These are phyloP conservation scores for Cynodonichthys magdalenae DNA, from an alignment of 2,797 vertebrate genomes.

Conservation along the genomic window DNA sequence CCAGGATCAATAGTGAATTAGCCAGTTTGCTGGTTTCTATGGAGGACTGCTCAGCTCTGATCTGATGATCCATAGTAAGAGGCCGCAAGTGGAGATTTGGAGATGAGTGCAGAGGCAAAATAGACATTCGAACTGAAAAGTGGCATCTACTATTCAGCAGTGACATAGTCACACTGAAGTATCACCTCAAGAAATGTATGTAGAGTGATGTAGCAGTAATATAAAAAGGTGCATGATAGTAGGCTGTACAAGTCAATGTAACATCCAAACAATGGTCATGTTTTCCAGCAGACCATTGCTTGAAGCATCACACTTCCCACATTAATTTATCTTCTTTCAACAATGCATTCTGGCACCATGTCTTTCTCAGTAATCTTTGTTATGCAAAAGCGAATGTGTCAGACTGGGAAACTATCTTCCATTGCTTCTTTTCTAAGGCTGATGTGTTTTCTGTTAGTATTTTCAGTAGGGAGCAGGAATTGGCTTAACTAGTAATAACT, in stretches of 20 bases:
- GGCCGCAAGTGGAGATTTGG: conserved; percentile 56
- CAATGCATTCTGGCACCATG: too few relatives aligned
- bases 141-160: conserved; percentile 11
- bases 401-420: too few relatives aligned
- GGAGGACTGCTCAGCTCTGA: conserved; percentile 67
- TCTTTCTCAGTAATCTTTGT: too few relatives aligned
- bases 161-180: background rate
- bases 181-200: background rate
- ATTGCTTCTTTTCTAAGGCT: too few relatives aligned
- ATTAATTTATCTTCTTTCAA: too few relatives aligned
- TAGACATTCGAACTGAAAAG: conserved; percentile 32
- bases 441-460: too few relatives aligned
- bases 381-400: too few relatives aligned
- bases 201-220: background rate
- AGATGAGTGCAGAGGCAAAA: conserved; percentile 39
- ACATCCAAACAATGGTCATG: background rate
- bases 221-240: background rate
- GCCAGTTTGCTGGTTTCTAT: conserved; percentile 77
- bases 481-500: too few relatives aligned
- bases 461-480: too few relatives aligned
- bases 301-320: too few relatives aligned
- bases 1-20: conserved; percentile 86
- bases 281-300: too few relatives aligned
- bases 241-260: background rate
- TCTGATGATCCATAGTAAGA: conserved; percentile 75